phyloP scores from a whole-genome alignment of 2,888 invertebrate genomes.

The Nomada fabriciana region DNA sequence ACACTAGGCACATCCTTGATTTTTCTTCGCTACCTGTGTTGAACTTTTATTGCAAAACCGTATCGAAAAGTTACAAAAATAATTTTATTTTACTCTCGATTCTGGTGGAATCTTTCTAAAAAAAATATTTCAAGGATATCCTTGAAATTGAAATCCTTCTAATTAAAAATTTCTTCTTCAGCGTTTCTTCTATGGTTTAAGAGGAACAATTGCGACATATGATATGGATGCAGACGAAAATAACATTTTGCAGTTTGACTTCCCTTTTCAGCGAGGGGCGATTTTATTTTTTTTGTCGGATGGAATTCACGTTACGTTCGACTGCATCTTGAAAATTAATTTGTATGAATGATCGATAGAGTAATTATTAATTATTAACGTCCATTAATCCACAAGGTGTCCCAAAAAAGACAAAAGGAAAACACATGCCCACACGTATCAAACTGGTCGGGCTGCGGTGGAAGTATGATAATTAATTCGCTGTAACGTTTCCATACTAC shows the following conservation, averaged over 20 bases:
- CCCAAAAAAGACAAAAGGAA: conserved; percentile 34
- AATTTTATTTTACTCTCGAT: not conserved
- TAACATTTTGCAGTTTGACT: not conserved
- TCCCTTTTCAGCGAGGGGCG: not conserved
- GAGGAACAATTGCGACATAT: not conserved
- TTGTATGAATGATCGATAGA: conserved; percentile 46
- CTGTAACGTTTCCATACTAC: not conserved
- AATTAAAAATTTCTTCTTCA: not conserved
- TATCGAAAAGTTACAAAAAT: too few relatives aligned
- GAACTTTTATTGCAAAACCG: not conserved
- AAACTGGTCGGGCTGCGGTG: conserved; percentile 32
- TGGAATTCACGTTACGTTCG: conserved; percentile 16
- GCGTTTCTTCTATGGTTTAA: not conserved
- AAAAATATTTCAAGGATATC: too few relatives aligned
- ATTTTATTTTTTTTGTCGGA: too few relatives aligned
- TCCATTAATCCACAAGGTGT: conserved; percentile 33
- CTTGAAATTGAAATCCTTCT: too few relatives aligned
- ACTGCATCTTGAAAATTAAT: conserved; percentile 20
- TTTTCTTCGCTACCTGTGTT: not conserved
- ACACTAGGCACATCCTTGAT: conserved; percentile 10
- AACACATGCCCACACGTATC: conserved; percentile 52
- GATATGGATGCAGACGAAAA: conserved; percentile 9
- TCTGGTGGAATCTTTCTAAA: too few relatives aligned
- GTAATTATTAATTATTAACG: conserved; percentile 28
- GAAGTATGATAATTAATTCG: conserved; percentile 47